phyloP scores from a whole-genome alignment of 1,140 invertebrate genomes.

The Spodoptera frugiperda region DNA sequence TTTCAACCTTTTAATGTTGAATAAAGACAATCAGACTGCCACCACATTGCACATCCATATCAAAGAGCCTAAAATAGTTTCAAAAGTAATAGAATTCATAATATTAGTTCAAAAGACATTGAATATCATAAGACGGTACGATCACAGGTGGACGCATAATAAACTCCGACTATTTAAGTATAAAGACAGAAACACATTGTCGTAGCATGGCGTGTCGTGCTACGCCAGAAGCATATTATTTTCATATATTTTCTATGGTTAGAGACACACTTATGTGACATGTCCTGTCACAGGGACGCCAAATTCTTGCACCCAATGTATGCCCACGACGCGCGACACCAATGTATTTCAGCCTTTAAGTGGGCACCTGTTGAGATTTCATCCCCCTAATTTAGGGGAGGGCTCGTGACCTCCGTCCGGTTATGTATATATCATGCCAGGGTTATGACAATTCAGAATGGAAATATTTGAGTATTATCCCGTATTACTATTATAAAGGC shows the following conservation, averaged over 20 bases:
- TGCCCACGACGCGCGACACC: too few species aligned
- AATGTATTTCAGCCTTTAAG: not conserved
- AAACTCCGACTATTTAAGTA: slow-evolving; percentile 17
- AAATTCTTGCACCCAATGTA: too few species aligned
- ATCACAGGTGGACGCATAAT: slow-evolving; percentile 8
- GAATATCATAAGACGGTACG: slow-evolving; percentile 9
- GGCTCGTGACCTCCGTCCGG: slow-evolving; percentile 14
- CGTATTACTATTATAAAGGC: too few species aligned
- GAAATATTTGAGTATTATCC: not conserved
- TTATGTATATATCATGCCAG: not conserved
- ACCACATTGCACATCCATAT: too few species aligned
- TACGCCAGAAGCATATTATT: too few species aligned
- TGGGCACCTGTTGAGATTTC: slow-evolving; percentile 41
- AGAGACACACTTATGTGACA: too few species aligned
- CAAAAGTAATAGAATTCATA: not conserved
- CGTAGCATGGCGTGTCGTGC: too few species aligned
- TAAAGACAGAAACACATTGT: too few species aligned
- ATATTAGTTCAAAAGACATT: not conserved
- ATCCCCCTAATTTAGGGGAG: slow-evolving; percentile 1
- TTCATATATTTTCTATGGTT: too few species aligned
- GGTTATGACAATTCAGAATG: not conserved
- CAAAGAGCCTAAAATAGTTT: not conserved
- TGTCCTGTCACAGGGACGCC: too few species aligned
- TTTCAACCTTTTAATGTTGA: too few species aligned
- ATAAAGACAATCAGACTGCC: too few species aligned